Evolutionary conservation across 2,113 vertebrate species (phyloP), one percentile per base, ranked within the genome.

Genomic region (Microtus ochrogaster): DNA sequence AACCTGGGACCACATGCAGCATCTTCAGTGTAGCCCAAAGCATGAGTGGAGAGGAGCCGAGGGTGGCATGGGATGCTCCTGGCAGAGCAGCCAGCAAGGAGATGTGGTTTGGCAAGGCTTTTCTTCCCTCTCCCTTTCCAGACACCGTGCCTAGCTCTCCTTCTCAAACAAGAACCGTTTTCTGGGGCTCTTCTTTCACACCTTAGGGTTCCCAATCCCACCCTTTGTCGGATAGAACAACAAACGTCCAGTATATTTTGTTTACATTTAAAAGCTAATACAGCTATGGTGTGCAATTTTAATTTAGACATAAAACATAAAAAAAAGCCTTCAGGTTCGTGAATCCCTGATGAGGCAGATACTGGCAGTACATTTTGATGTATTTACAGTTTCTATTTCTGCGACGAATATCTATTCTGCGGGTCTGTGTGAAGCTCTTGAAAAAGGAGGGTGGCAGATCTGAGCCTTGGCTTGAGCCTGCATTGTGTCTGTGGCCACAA

Each of bases 301-400:
- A 98, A 98, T 98, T 98, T 98, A 98, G 97, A 98, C 96, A 98
- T 97, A 98, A 98, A 98, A 96, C 94, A 92, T 98, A 98, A 96
- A 98, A 98, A 65, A 83, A 65, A 65, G 93, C 81, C 97, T 98
- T 98, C 98, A 97, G 97, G 98, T 98, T 98, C 97, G 97, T 98
- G 98, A 98, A 98, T 98, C 98, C 98, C 98, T 97, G 98, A 98
- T 98, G 97, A 97, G 96, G 96, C 97, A 96, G 97, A 91, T 72
- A 98, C 96, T 95, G 96, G 95, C 86, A 92, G 82, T 97, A 95
- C 97, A 95, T 97, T 98, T 97, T 94, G 92, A 92, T 97, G 76
- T 93, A 97, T 98, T 98, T 97, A 95, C 97, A 96, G 93, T 98
- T 98, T 96, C 77, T 94, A 96, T 98, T 98, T 98, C 91, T 49